Base-by-base conservation (phyloP, 2,797 vertebrate species). In the Sebastes trivittatus region DNA sequence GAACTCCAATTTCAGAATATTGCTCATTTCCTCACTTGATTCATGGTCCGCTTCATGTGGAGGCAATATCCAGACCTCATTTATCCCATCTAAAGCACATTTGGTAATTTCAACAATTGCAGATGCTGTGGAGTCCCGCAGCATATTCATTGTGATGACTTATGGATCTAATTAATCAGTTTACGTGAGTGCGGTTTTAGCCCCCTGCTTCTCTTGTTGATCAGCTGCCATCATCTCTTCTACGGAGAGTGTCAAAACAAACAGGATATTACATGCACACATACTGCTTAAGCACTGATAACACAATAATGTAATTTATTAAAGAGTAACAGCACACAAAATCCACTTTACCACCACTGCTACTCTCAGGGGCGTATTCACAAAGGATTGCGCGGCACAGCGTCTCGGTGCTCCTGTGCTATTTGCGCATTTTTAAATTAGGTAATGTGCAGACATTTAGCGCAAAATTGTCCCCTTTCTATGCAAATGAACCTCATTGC, bases 21-120 rank as follows among this genome's bases (percentile, higher is more conserved):
- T 86, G 72, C 83, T 90, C 60, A 89, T 90, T 87, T 89, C 71
- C 82, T 88, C 32, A 73, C 34, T 81, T 84, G 67, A 85, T 76
- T 78, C 87, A 82, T 61, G 23, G 30, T 61, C 25, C 4, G 29
- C 23, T 75, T 64, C 61, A 75, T 68, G 77, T 68, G 67, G 82
- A 84, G 69, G 67, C 68, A 84, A 91, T 78, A 87, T 75, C 80
- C 81, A 84, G 80, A 87, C 59, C 58, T 79, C 74, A 81, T 86
- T 85, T 86, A 82, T 80, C 82, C 34, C 59, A 72, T 85, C 77
- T 72, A 76, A 84, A 83, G 54, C 72, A 70, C 80, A 80, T 86
- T 88, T 36, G n/a, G 78, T 83, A 77, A 82, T 85, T 85, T 75
- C 68, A 84, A 83, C 74, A 85, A 81, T 73, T 77, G 61, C 79